These are phyloP conservation scores for Haemorhous mexicanus DNA, from an alignment of 2,113 vertebrate genomes.

Conservation along the genomic window DNA sequence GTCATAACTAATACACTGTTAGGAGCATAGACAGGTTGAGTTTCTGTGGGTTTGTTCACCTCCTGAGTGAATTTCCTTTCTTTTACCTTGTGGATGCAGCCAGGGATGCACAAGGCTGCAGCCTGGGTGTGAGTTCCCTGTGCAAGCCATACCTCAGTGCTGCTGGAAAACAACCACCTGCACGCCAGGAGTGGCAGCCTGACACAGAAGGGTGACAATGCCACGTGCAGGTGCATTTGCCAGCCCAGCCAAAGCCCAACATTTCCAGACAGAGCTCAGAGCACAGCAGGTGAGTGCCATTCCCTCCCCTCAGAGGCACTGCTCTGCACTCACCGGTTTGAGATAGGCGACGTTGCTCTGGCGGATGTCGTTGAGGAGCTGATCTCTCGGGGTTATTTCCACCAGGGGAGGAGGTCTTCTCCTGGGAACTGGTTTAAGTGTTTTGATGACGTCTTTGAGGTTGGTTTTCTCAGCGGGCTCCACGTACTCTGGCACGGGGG, in stretches of 20 bases:
- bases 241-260: rapidly evolving
- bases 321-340: conserved; percentile 76
- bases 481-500: conserved; percentile 50
- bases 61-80: not conserved
- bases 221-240: rapidly evolving
- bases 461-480: conserved; percentile 80
- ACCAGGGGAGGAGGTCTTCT: conserved; percentile 86
- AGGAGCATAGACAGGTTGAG: rapidly evolving
- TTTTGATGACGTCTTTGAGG: conserved; percentile 89
- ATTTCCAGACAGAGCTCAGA: not conserved
- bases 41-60: not conserved
- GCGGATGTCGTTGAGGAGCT: conserved; percentile 88
- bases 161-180: not conserved
- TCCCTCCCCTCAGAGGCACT: not conserved
- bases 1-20: not conserved
- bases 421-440: conserved; percentile 88
- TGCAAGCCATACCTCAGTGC: rapidly evolving
- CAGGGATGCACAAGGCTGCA: not conserved
- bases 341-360: conserved; percentile 93
- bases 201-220: rapidly evolving
- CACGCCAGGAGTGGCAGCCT: not conserved
- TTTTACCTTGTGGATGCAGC: rapidly evolving
- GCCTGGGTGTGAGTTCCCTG: rapidly evolving
- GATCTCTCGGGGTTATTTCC: conserved; percentile 86
- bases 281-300: rapidly evolving